Evolutionary conservation across 2,113 vertebrate genomes (phyloP).

Genomic region (Hyla sarda): DNA sequence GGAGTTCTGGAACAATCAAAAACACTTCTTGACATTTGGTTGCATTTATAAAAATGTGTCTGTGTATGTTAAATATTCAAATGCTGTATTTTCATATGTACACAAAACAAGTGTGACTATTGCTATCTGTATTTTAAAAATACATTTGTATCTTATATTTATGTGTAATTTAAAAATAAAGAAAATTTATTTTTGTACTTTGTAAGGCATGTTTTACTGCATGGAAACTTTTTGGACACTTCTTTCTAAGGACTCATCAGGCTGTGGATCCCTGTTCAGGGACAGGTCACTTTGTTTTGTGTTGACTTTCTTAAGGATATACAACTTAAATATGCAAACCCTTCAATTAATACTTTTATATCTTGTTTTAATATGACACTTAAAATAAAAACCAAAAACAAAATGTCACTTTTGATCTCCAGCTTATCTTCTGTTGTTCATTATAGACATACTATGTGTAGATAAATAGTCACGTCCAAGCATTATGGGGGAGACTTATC

Average conservation of each 20-base stretch:
- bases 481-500: too few relatives aligned
- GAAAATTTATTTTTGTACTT: constrained; percentile 99
- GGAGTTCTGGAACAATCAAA: constrained; percentile 69
- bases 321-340: constrained; percentile 58
- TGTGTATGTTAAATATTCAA: constrained; percentile 97
- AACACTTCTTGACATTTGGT: constrained; percentile 85
- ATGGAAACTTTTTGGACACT: constrained; percentile 66
- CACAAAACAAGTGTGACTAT: constrained; percentile 98
- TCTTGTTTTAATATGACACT: constrained; percentile 67
- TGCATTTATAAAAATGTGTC: constrained; percentile 98
- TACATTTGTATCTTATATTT: constrained; percentile 99
- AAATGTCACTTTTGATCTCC: constrained; percentile 56
- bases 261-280: constrained; percentile 32
- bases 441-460: neutral
- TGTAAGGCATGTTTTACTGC: constrained; percentile 80
- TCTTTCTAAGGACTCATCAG: constrained; percentile 56
- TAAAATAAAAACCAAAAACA: constrained; percentile 66
- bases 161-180: constrained; percentile 96
- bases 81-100: constrained; percentile 97
- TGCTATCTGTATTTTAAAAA: constrained; percentile 99
- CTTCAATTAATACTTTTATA: constrained; percentile 66
- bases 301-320: constrained; percentile 17
- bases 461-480: neutral
- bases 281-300: neutral
- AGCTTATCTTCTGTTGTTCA: constrained; percentile 44